Conservation (phyloP, 2,113 vertebrate genomes). For the Lanius collurio region DNA sequence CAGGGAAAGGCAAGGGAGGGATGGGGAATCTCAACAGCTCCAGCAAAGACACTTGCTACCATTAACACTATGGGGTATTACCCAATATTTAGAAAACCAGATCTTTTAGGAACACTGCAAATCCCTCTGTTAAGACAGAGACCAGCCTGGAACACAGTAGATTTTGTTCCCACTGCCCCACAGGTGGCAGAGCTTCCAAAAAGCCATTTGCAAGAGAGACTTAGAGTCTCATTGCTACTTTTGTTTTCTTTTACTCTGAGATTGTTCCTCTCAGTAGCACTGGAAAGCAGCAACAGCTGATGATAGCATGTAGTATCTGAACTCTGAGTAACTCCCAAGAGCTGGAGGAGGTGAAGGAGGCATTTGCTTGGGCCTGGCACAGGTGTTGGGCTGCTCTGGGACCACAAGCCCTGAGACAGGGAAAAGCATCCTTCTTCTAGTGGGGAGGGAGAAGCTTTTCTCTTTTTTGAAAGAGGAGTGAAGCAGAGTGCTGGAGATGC, state of each 20-base stretch:
- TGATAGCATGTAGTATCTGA: not conserved
- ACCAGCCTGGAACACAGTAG: not conserved
- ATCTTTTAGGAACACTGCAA: not conserved
- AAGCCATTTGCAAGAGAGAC: not conserved
- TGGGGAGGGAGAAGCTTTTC: accelerated
- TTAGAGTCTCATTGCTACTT: not conserved
- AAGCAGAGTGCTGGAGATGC: not conserved
- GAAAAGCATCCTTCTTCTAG: not conserved
- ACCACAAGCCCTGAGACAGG: accelerated
- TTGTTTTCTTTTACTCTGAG: not conserved
- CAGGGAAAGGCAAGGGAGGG: not conserved
- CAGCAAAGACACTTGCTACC: not conserved
- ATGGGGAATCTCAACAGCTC: not conserved
- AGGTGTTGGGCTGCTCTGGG: not conserved
- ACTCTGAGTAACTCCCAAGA: not conserved
- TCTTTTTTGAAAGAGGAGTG: not conserved
- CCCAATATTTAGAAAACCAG: not conserved
- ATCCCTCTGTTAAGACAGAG: not conserved
- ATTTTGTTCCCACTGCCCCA: accelerated
- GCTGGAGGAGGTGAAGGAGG: not conserved
- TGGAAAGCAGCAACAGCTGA: not conserved
- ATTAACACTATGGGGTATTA: accelerated
- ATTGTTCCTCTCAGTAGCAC: not conserved
- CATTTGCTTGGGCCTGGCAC: not conserved
- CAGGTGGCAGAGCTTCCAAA: not conserved